A percentile compares a stretch with the other conserved stretches of the same genome.
Evolutionary conservation across 2,113 vertebrate genomes (phyloP).

Genomic region (Jaculus jaculus): DNA sequence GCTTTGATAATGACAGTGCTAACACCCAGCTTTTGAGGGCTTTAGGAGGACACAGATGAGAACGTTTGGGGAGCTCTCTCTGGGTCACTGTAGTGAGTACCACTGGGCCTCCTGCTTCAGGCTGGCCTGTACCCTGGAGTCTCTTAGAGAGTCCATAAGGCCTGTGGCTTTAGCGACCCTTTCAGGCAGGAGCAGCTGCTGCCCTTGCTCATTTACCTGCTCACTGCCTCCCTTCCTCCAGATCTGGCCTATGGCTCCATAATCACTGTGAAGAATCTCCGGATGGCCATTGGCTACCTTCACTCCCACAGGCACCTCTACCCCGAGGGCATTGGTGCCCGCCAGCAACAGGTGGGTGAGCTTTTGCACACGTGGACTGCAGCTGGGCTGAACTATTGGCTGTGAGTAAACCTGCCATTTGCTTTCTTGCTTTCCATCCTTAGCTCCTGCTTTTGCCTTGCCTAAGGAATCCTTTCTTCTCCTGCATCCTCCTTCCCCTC

Average conservation of each 20-base stretch:
- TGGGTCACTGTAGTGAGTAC: neutral
- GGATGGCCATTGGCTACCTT: constrained; percentile 96
- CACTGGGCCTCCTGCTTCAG: neutral
- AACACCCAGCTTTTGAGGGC: neutral
- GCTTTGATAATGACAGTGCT: neutral
- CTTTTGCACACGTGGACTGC: rapidly evolving
- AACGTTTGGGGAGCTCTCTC: neutral
- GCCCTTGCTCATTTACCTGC: neutral
- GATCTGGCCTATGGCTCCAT: constrained; percentile 96
- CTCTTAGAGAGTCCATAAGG: too few species aligned
- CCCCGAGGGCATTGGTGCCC: constrained; percentile 93
- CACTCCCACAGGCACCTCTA: constrained; percentile 99
- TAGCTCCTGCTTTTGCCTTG: rapidly evolving
- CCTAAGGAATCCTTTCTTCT: neutral
- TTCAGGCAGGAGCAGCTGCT: neutral
- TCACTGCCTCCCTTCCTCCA: constrained; percentile 67
- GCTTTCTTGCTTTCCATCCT: neutral
- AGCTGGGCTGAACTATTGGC: neutral
- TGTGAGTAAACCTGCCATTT: rapidly evolving
- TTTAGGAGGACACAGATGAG: neutral
- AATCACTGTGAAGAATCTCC: constrained; percentile 95
- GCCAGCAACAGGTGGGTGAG: constrained; percentile 94
- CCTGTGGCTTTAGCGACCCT: neutral
- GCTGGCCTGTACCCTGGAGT: neutral
- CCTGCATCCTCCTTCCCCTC: neutral